A percentile compares a stretch with the other conserved stretches of the same genome.
Evolutionary conservation across 2,797 vertebrate species (phyloP).

Genomic region (Myotis findleyi): DNA sequence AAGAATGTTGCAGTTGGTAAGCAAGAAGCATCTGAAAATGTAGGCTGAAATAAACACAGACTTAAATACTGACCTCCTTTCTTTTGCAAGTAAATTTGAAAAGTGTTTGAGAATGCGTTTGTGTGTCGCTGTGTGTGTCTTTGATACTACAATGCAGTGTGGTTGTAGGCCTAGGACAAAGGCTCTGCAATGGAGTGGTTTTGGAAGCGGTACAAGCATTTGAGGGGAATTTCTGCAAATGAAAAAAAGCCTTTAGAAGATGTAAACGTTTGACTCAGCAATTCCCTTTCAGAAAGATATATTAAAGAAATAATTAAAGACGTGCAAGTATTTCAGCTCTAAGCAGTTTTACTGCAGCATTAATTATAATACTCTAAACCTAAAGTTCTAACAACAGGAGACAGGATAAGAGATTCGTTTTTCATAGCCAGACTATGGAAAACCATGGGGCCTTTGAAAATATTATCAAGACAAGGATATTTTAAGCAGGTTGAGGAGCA

Average conservation of each 20-base stretch:
- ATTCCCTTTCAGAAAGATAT: background rate
- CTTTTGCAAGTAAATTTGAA: background rate
- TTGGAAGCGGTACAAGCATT: background rate
- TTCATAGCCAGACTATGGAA: background rate
- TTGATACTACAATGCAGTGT: no score
- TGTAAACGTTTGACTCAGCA: background rate
- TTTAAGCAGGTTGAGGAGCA: background rate
- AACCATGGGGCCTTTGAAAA: background rate
- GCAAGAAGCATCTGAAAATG: background rate
- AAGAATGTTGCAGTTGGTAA: conserved; percentile 2
- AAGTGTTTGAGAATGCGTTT: background rate
- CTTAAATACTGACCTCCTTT: background rate
- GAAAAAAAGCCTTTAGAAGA: conserved; percentile 17
- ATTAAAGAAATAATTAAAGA: conserved; percentile 34
- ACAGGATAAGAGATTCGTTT: background rate
- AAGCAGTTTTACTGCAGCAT: background rate
- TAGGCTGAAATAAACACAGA: background rate
- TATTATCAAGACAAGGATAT: background rate
- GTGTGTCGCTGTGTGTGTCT: background rate
- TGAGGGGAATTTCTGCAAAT: background rate
- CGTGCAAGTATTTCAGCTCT: background rate
- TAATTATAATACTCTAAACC: background rate
- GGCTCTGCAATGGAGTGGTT: background rate
- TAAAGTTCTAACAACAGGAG: background rate
- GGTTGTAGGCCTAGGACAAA: background rate